Percentiles rank a stretch among this genome's conserved stretches.
Evolutionary conservation across 1,140 invertebrate species (phyloP).

Genomic region (Caenorhabditis latens): DNA sequence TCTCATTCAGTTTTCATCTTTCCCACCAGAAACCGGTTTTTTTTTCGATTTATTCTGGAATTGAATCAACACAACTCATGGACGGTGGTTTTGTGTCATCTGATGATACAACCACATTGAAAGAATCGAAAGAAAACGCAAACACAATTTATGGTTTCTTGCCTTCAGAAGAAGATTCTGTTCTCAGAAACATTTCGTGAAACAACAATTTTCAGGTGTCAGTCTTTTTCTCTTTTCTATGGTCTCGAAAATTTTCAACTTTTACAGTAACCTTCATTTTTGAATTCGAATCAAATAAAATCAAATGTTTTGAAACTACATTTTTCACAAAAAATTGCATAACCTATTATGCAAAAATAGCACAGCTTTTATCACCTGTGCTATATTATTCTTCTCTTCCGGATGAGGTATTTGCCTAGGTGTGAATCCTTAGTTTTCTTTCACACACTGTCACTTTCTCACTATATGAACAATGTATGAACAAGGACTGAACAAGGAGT

Average conservation of each 20-base stretch:
- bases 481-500: conserved; percentile 1
- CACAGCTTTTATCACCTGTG: background rate
- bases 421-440: background rate
- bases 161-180: background rate
- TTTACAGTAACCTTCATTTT: too few species aligned
- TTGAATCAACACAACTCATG: conserved; percentile 30
- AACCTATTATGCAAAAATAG: background rate
- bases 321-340: background rate
- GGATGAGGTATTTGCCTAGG: background rate
- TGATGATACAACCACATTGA: conserved; percentile 7
- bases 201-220: background rate
- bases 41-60: conserved; percentile 27
- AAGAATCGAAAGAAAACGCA: conserved; percentile 42
- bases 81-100: conserved; percentile 40
- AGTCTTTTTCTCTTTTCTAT: background rate
- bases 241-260: background rate
- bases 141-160: background rate
- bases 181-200: background rate
- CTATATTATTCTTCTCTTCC: background rate
- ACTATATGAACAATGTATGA: conserved; percentile 43
- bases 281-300: too few species aligned
- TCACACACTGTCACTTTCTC: conserved; percentile 12
- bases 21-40: conserved; percentile 32
- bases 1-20: background rate
- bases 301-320: background rate